Evolutionary conservation across 92 coral and sea anemone species (phyloP), one percentile per base, ranked within the genome.

Genomic region (Porites lobata): DNA sequence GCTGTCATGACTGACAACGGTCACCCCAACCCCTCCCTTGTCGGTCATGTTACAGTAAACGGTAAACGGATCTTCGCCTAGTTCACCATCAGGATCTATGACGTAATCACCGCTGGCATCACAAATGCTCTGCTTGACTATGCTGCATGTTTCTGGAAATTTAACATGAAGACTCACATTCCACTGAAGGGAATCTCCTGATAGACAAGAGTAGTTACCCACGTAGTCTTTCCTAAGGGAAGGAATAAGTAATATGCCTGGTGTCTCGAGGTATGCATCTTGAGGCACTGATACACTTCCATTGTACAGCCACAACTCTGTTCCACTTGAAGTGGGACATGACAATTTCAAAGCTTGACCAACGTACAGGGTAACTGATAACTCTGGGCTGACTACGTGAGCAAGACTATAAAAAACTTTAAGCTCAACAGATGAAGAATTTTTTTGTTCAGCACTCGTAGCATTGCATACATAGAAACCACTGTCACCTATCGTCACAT

Each of bases 1-100:
- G 52, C 90, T 78, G 81, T 87, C 82, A 24, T 87, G 91, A 50
- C 87, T 77, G 65, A 87, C 85, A 76, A 43, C 85, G 81, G 91
- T 81, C 82, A 81, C 75, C 52, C 85, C 85, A 50, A 80, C 22
- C 1, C 85, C 75, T 9, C 52, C 85, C 26, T 80, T 71, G 83
- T 74, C 83, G 2, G 80, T 87, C 90, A 87, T 79, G 62, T 87
- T 68, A 20, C 90, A 87, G 59, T 22, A 81, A 50, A 64, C 91
- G 13, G 65, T 22, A 72, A 87, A 70, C 11, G 91, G 80, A 63
- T 64, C 64, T 63, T 15, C 74, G 32, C 76, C 86, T 17, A 29
- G 67, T 53, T 69, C 86, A 6, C 52, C 86, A 56, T 81, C 86
- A 69, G 77, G 76, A 69, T 81, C 86, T 11, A 81, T 81, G 38